Conservation (phyloP, 2,797 vertebrate species). For the Pipistrellus pygmaeus region DNA sequence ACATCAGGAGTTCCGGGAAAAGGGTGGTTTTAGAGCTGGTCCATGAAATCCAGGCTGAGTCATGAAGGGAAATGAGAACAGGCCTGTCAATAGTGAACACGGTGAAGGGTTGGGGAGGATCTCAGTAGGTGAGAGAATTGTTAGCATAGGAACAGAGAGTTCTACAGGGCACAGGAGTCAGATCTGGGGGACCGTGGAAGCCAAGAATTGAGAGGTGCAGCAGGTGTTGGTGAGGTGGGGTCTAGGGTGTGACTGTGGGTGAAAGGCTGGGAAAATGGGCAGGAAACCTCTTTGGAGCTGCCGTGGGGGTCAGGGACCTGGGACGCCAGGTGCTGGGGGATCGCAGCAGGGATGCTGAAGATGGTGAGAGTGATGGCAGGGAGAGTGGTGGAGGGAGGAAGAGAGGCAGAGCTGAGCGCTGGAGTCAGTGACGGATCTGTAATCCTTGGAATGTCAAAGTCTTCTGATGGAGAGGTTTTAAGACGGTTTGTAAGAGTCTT, state of each 20-base stretch:
- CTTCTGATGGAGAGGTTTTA: background rate
- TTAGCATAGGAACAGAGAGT: background rate
- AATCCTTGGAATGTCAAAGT: background rate
- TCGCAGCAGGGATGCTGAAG: background rate
- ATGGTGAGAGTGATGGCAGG: background rate
- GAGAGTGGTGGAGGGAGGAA: background rate
- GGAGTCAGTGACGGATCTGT: background rate
- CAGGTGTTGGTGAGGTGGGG: background rate
- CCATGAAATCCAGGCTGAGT: background rate
- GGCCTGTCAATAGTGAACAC: background rate
- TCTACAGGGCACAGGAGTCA: background rate
- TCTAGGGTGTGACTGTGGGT: accelerated
- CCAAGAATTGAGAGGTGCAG: background rate
- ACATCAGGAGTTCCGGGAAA: background rate
- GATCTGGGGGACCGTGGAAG: background rate
- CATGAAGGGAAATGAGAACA: background rate
- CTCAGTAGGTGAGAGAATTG: background rate
- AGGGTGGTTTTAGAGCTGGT: background rate
- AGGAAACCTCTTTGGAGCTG: background rate
- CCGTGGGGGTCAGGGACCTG: background rate
- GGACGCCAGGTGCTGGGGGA: background rate
- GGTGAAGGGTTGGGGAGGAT: background rate
- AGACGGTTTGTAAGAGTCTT: background rate
- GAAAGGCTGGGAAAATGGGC: background rate
- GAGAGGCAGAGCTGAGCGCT: background rate